Base-by-base conservation (phyloP, 2,888 invertebrate species). In the Sesia bembeciformis region DNA sequence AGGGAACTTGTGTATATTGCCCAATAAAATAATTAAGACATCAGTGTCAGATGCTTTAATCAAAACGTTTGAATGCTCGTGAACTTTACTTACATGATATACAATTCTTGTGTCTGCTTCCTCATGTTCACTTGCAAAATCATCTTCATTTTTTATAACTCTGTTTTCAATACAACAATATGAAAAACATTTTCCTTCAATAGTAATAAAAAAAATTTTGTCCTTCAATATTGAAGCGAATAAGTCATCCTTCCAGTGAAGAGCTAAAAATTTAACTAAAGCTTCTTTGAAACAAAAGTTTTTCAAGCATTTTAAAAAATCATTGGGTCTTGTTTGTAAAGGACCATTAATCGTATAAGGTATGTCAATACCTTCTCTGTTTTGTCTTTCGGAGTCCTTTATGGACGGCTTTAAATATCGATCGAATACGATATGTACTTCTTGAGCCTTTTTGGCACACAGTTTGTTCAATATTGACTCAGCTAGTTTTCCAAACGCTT, bases 281-380 rank as follows among this genome's bases (percentile, higher is more conserved):
- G 65, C 66, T 52, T 70, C 67, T 65, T 73, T 71, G 50, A 72
- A 70, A 52, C 62, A 58, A 57, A 56, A 63, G 63, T 72, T 74
- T 60, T 66, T 67, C 6, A 72, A 59, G 54, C 60, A 63, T 62
- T 58, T 54, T 40, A 62, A 58, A 64, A 73, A 69, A 64, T 66
- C 60, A 40, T 40, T 62, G 6, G 71, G 72, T 61, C 66, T 64
- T 4, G 46, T 58, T 64, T 75, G 71, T 7, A 53, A 53, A 43
- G 54, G 57, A 5, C 58, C 59, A 40, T 41, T 56, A 57, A 58
- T 59, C 54, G 49, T 57, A 40, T 59, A 62, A 50, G 58, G 56
- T 54, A 57, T 59, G 58, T 57, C 59, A 54, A 56, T 55, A 54
- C 39, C 59, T 49, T 53, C 49, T 52, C 59, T 6, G 39, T 46